Conservation (phyloP, 1,140 invertebrate genomes). For the Hermetia illucens region DNA sequence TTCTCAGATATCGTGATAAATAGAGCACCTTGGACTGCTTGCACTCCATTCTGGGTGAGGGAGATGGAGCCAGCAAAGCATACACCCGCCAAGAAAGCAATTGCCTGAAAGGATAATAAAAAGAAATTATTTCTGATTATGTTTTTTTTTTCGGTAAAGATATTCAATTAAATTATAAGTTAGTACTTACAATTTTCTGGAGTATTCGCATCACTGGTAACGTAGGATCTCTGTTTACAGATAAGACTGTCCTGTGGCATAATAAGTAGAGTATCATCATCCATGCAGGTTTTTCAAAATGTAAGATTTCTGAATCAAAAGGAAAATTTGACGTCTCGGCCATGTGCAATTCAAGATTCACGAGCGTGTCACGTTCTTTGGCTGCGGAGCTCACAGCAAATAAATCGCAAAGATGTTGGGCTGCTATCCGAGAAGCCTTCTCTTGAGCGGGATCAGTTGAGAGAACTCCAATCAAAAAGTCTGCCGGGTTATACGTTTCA, state of each 20-base stretch:
- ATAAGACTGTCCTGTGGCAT: slow-evolving; percentile 48
- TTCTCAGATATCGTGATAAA: slow-evolving; percentile 78
- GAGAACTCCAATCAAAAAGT: slow-evolving; percentile 77
- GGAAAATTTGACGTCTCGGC: slow-evolving; percentile 29
- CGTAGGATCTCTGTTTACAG: slow-evolving; percentile 54
- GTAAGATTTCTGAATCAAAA: slow-evolving; percentile 18
- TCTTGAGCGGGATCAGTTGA: slow-evolving; percentile 67
- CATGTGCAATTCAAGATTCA: slow-evolving; percentile 51
- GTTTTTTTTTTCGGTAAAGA: no score
- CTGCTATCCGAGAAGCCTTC: slow-evolving; percentile 42
- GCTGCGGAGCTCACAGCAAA: slow-evolving; percentile 62
- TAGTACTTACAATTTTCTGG: slow-evolving; percentile 57
- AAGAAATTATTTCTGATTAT: slow-evolving; percentile 1
- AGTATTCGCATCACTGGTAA: slow-evolving; percentile 52
- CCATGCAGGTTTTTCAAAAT: slow-evolving; percentile 40
- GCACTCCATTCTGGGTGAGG: slow-evolving; percentile 59
- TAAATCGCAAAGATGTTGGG: slow-evolving; percentile 56
- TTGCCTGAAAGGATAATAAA: slow-evolving; percentile 32
- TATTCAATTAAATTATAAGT: not conserved
- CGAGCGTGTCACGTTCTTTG: slow-evolving; percentile 54
- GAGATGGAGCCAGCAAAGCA: slow-evolving; percentile 57
- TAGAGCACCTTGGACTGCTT: slow-evolving; percentile 66
- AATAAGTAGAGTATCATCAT: slow-evolving; percentile 52
- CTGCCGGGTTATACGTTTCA: slow-evolving; percentile 78
- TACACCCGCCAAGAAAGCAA: slow-evolving; percentile 60